Conservation (phyloP, 1,140 invertebrate species). For the Helicoverpa armigera region DNA sequence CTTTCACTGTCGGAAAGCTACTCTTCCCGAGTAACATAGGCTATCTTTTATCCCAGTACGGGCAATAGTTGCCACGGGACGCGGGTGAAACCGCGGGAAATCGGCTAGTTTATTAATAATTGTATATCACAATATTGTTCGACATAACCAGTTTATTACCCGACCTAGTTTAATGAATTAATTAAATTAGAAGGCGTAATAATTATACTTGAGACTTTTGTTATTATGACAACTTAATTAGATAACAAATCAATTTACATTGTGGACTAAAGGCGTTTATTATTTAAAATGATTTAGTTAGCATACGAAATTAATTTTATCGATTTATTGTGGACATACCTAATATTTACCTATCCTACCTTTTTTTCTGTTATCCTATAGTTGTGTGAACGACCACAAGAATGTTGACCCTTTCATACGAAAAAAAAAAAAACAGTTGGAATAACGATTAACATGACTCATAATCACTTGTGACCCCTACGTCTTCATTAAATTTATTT, state of each 20-base stretch:
- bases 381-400: not conserved
- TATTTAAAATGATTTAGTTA: too few relatives aligned
- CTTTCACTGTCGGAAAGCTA: too few relatives aligned
- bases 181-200: not conserved
- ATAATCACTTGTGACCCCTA: not conserved
- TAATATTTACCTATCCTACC: too few relatives aligned
- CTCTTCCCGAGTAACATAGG: too few relatives aligned
- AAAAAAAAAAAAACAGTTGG: not conserved
- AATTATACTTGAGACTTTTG: not conserved
- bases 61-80: too few relatives aligned
- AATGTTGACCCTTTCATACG: not conserved
- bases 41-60: too few relatives aligned
- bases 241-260: not conserved
- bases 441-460: not conserved
- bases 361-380: too few relatives aligned
- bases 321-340: too few relatives aligned
- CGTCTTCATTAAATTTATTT: not conserved
- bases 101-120: not conserved
- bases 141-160: conserved; percentile 16
- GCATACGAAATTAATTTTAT: too few relatives aligned
- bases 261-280: too few relatives aligned
- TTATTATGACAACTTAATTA: conserved; percentile 3
- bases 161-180: conserved; percentile 27
- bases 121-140: conserved; percentile 9
- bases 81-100: too few relatives aligned